phyloP scores from a whole-genome alignment of 2,797 vertebrate species.

The Tauraco hartlaubi region DNA sequence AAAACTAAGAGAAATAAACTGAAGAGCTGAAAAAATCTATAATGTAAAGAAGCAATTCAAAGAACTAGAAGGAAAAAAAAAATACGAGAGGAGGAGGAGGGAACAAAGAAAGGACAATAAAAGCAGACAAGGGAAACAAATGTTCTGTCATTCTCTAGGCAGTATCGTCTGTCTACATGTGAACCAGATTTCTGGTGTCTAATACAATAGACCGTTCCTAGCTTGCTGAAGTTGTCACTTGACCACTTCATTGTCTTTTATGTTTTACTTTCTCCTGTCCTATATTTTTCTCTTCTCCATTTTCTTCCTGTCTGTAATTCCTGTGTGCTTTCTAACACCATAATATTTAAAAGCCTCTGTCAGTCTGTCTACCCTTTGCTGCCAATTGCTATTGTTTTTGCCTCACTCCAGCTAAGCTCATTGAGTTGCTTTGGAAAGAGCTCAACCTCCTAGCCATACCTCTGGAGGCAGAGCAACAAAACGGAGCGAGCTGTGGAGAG shows the following conservation, averaged over 20 bases:
- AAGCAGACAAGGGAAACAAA: not conserved
- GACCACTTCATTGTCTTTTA: conserved; percentile 38
- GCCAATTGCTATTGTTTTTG: not conserved
- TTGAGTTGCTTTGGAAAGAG: conserved; percentile 23
- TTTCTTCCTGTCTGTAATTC: not conserved
- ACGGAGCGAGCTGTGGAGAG: not conserved
- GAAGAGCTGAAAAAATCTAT: not conserved
- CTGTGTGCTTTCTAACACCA: not conserved
- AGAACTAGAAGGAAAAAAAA: not conserved
- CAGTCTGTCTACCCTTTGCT: not conserved
- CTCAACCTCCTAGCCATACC: not conserved
- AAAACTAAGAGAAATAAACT: not conserved
- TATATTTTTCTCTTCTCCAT: not conserved
- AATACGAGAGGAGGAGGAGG: not conserved
- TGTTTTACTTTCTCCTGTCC: not conserved
- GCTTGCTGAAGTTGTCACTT: conserved; percentile 29
- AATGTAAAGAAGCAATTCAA: not conserved
- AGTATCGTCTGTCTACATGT: not conserved
- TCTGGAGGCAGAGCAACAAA: conserved; percentile 13
- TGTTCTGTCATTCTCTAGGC: not conserved
- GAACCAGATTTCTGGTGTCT: not conserved
- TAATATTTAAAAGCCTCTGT: conserved; percentile 14
- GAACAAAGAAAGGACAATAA: not conserved
- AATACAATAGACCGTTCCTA: not conserved
- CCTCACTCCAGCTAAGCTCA: not conserved